A percentile compares a stretch with the other conserved stretches of the same genome.
Conservation (phyloP, 2,888 invertebrate species). For the Liodrosophila aerea region DNA sequence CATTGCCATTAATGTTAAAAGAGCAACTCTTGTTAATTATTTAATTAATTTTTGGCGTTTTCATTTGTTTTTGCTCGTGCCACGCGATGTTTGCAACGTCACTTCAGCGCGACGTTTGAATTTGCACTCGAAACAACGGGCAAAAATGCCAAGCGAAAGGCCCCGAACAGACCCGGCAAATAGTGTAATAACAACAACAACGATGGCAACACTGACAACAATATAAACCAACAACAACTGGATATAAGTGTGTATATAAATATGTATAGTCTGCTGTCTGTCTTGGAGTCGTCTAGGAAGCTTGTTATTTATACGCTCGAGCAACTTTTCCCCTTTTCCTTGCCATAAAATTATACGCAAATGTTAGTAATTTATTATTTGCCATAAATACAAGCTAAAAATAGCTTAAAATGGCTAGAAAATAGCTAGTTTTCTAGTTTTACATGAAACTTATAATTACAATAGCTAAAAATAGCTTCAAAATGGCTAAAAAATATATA, state of each 20-base stretch:
- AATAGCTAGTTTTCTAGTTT: no score
- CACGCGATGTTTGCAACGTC: conserved; percentile 56
- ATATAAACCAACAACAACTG: no score
- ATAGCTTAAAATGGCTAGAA: no score
- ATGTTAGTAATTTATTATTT: no score
- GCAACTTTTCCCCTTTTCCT: conserved; percentile 1
- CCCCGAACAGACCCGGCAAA: conserved; percentile 30
- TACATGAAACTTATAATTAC: no score
- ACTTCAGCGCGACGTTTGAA: conserved; percentile 65
- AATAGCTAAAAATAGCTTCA: no score
- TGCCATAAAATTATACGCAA: conserved; percentile 12
- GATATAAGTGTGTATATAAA: no score
- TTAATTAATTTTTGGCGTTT: conserved; percentile 58
- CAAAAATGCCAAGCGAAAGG: conserved; percentile 16
- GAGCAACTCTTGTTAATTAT: conserved; percentile 51
- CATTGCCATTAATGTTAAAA: conserved; percentile 31
- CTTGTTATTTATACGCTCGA: conserved; percentile 39
- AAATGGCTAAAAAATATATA: no score
- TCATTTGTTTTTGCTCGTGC: conserved; percentile 18
- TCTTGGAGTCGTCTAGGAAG: conserved; percentile 26
- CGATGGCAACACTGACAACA: conserved; percentile 6
- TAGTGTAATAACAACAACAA: conserved; percentile 16
- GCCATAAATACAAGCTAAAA: no score
- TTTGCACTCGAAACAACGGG: conserved; percentile 59
- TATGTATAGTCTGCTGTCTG: neutral